phyloP scores from a whole-genome alignment of 2,888 invertebrate genomes.

The Drosophila phalerata region DNA sequence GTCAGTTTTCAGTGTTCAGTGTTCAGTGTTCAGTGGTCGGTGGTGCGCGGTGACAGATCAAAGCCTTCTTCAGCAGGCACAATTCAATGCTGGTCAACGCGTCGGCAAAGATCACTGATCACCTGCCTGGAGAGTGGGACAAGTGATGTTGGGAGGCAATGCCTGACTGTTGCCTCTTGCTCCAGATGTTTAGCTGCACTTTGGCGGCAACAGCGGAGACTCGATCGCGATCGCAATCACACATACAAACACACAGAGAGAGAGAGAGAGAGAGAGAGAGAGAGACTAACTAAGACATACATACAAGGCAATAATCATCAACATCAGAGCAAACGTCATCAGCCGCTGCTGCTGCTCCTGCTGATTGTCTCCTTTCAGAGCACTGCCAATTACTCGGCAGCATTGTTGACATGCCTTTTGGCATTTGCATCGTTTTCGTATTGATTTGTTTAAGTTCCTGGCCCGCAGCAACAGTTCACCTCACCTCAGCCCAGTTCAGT shows the following conservation, averaged over 20 bases:
- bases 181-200: slow-evolving; percentile 81
- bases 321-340: slow-evolving; percentile 69
- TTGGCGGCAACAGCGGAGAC: slow-evolving; percentile 62
- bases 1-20: slow-evolving; percentile 7
- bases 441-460: slow-evolving; percentile 76
- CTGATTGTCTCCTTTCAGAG: slow-evolving; percentile 27
- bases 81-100: slow-evolving; percentile 38
- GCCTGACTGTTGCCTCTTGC: slow-evolving; percentile 63
- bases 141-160: slow-evolving; percentile 47
- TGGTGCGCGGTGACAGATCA: slow-evolving; percentile 73
- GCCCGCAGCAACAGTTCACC: not conserved
- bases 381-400: slow-evolving; percentile 78
- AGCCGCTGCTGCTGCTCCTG: slow-evolving; percentile 33
- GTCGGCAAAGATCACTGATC: slow-evolving; percentile 78
- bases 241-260: slow-evolving; percentile 9
- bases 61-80: slow-evolving; percentile 48
- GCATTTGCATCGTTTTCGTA: slow-evolving; percentile 80
- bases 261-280: no score
- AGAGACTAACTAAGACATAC: slow-evolving; percentile 19
- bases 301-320: slow-evolving; percentile 76
- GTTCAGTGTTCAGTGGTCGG: slow-evolving; percentile 35
- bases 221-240: slow-evolving; percentile 64
- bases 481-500: not conserved
- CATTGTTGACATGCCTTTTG: slow-evolving; percentile 77
- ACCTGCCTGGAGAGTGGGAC: slow-evolving; percentile 49